Evolutionary conservation across 2,888 invertebrate genomes (phyloP).

Genomic region (Cantharis rustica): DNA sequence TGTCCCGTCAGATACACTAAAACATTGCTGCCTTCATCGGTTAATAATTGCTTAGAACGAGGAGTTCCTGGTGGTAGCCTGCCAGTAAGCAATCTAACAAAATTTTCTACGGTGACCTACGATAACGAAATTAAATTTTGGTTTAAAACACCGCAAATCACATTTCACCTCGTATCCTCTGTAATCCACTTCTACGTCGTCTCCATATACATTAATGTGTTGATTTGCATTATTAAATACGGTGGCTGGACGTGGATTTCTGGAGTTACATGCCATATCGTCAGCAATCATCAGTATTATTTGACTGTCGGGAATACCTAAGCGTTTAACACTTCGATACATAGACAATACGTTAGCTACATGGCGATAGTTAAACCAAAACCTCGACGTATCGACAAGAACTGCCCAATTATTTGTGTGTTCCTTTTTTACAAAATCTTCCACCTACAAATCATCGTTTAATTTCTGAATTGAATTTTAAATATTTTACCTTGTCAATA

Average conservation of each 20-base stretch:
- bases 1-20: constrained; percentile 95
- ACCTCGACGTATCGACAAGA: constrained; percentile 95
- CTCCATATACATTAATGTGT: constrained; percentile 98
- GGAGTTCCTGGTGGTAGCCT: constrained; percentile 92
- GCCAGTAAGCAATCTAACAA: constrained; percentile 94
- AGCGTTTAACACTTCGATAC: constrained; percentile 94
- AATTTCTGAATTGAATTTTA: background rate
- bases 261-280: constrained; percentile 98
- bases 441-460: constrained; percentile 8
- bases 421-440: constrained; percentile 63
- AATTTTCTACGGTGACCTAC: constrained; percentile 96
- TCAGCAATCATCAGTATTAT: constrained; percentile 99
- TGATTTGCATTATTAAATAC: constrained; percentile 98
- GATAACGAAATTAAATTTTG: constrained; percentile 18
- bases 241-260: constrained; percentile 96
- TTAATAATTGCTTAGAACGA: constrained; percentile 89
- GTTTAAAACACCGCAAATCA: constrained; percentile 18
- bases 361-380: constrained; percentile 99
- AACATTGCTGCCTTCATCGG: constrained; percentile 96
- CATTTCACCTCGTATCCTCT: constrained; percentile 80
- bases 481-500: background rate
- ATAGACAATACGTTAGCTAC: constrained; percentile 98
- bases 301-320: constrained; percentile 98
- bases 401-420: constrained; percentile 99
- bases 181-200: constrained; percentile 99